Conservation (phyloP, 2,888 invertebrate genomes). For the Muschampia staudingeri region DNA sequence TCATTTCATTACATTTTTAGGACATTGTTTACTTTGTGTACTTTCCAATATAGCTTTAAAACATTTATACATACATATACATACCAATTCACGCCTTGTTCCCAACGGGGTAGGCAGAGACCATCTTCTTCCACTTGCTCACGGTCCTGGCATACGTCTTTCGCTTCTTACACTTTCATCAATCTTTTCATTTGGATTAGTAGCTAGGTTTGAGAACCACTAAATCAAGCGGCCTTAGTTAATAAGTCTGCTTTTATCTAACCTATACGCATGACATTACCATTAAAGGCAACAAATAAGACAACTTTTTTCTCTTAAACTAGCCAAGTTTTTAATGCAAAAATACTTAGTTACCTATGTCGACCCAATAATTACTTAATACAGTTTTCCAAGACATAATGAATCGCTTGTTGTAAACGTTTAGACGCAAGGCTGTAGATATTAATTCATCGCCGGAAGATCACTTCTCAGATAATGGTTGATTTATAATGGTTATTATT, state of each 20-base stretch:
- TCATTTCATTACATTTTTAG: too few species aligned
- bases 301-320: not conserved
- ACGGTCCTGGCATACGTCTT: too few species aligned
- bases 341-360: not conserved
- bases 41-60: too few species aligned
- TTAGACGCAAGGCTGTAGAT: not conserved
- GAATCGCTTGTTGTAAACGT: conserved; percentile 30
- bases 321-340: not conserved
- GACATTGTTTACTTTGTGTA: too few species aligned
- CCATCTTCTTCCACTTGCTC: too few species aligned
- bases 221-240: too few species aligned
- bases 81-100: too few species aligned
- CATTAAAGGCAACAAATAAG: not conserved
- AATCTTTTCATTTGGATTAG: too few species aligned
- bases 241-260: not conserved
- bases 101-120: too few species aligned
- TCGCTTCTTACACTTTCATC: too few species aligned
- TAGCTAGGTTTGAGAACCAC: too few species aligned
- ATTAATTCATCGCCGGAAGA: conserved; percentile 82
- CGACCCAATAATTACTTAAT: conserved; percentile 1
- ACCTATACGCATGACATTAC: not conserved
- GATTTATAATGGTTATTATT: conserved; percentile 87
- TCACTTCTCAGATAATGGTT: conserved; percentile 82
- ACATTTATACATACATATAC: too few species aligned
- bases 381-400: not conserved